Percentiles rank a stretch among this genome's conserved stretches.
Conservation (phyloP, 2,113 vertebrate genomes). For the Dicentrarchus labrax region DNA sequence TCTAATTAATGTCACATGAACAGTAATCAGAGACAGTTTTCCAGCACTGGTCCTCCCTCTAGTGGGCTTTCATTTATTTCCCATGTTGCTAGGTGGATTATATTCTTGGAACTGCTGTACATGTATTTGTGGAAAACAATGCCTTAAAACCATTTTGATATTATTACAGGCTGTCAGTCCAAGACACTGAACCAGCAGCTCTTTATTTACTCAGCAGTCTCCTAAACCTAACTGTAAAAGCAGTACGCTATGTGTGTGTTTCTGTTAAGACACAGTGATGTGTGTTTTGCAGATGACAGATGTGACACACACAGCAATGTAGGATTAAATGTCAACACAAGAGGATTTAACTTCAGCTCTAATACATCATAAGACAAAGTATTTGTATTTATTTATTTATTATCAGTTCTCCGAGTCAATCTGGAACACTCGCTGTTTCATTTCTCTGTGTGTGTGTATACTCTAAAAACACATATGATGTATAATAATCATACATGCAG, state of each 20-base stretch:
- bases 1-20: slow-evolving; percentile 22
- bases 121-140: not conserved
- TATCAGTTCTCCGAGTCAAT: slow-evolving; percentile 12
- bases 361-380: slow-evolving; percentile 45
- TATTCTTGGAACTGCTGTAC: not conserved
- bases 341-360: slow-evolving; percentile 74
- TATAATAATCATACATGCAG: not conserved
- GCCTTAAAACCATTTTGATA: too few relatives aligned
- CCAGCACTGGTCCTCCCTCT: not conserved
- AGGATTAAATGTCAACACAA: slow-evolving; percentile 72
- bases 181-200: not conserved
- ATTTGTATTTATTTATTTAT: too few relatives aligned
- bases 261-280: not conserved
- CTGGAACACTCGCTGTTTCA: not conserved
- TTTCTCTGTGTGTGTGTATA: not conserved
- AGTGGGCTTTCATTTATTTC: not conserved
- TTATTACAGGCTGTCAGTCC: not conserved
- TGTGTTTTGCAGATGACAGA: slow-evolving; percentile 28
- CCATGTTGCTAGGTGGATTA: not conserved
- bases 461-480: not conserved
- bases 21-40: slow-evolving; percentile 1
- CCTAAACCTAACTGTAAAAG: not conserved
- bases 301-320: slow-evolving; percentile 34
- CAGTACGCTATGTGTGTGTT: not conserved
- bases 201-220: not conserved